Evolutionary conservation across 2,113 vertebrate species (phyloP).

Genomic region (Sinocyclocheilus anophthalmus): DNA sequence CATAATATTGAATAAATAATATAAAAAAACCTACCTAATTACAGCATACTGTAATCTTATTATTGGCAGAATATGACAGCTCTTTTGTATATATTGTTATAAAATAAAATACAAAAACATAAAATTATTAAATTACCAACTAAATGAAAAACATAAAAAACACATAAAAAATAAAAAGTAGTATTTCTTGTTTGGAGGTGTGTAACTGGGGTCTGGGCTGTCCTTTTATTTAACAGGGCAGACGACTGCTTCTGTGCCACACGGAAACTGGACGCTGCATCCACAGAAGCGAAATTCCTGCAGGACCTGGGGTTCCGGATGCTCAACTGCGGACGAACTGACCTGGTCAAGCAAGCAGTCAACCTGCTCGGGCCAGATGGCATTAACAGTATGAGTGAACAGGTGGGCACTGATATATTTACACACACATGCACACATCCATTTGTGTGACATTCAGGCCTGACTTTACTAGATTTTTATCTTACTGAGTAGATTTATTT

Average conservation of each 20-base stretch:
- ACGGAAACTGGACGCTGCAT: slow-evolving; percentile 75
- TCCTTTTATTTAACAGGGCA: slow-evolving; percentile 67
- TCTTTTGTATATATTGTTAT: too few relatives aligned
- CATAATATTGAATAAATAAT: too few relatives aligned
- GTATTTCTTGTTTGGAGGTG: slow-evolving; percentile 42
- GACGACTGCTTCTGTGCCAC: slow-evolving; percentile 77
- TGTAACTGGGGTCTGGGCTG: slow-evolving; percentile 11
- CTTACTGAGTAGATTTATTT: too few relatives aligned
- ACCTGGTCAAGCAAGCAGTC: slow-evolving; percentile 78
- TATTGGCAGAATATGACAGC: too few relatives aligned
- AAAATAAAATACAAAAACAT: too few relatives aligned
- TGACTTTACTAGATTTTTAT: not conserved
- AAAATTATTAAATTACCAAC: too few relatives aligned
- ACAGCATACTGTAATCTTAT: too few relatives aligned
- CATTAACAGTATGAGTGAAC: slow-evolving; percentile 80
- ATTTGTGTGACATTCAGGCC: not conserved
- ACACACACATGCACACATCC: not conserved
- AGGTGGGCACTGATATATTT: slow-evolving; percentile 63
- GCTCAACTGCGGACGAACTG: slow-evolving; percentile 80
- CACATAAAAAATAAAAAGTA: too few relatives aligned
- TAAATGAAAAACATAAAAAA: too few relatives aligned
- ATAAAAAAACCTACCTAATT: too few relatives aligned
- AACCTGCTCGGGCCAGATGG: slow-evolving; percentile 79
- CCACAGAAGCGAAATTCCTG: slow-evolving; percentile 77
- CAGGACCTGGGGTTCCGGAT: slow-evolving; percentile 82